Evolutionary conservation across 2,113 vertebrate genomes (phyloP).

Genomic region (Eulemur macaco): DNA sequence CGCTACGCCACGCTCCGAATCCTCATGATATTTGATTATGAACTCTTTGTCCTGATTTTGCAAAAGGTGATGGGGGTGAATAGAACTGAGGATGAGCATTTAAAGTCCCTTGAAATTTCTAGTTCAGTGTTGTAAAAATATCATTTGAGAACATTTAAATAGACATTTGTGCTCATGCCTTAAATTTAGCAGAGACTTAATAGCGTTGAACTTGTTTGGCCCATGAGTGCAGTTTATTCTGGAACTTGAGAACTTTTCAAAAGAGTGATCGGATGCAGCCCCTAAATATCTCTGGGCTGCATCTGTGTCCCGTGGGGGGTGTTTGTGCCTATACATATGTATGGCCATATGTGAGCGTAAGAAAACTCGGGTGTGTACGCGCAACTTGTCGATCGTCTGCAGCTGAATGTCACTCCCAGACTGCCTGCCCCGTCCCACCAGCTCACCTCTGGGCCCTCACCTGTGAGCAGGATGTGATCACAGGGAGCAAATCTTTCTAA

Average conservation of each 20-base stretch:
- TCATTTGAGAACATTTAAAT: slow-evolving; percentile 79
- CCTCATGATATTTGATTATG: neutral
- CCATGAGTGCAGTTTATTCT: slow-evolving; percentile 70
- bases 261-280: slow-evolving; percentile 68
- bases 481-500: neutral
- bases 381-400: neutral
- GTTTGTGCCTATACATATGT: slow-evolving; percentile 74
- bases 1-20: accelerated
- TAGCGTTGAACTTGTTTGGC: slow-evolving; percentile 63
- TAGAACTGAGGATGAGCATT: slow-evolving; percentile 33
- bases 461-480: neutral
- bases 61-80: slow-evolving; percentile 37
- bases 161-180: slow-evolving; percentile 75
- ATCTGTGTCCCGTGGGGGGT: slow-evolving; percentile 71
- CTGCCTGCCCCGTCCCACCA: neutral
- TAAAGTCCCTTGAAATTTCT: slow-evolving; percentile 69
- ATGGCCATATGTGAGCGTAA: slow-evolving; percentile 70
- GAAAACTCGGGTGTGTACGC: neutral
- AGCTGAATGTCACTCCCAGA: neutral
- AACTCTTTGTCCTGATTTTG: slow-evolving; percentile 22
- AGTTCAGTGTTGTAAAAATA: slow-evolving; percentile 74
- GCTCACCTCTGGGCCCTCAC: slow-evolving; percentile 49
- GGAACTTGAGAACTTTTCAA: slow-evolving; percentile 73
- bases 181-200: slow-evolving; percentile 77
- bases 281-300: slow-evolving; percentile 76